Base-by-base conservation (phyloP, 2,113 vertebrate genomes). In the Athene noctua region DNA sequence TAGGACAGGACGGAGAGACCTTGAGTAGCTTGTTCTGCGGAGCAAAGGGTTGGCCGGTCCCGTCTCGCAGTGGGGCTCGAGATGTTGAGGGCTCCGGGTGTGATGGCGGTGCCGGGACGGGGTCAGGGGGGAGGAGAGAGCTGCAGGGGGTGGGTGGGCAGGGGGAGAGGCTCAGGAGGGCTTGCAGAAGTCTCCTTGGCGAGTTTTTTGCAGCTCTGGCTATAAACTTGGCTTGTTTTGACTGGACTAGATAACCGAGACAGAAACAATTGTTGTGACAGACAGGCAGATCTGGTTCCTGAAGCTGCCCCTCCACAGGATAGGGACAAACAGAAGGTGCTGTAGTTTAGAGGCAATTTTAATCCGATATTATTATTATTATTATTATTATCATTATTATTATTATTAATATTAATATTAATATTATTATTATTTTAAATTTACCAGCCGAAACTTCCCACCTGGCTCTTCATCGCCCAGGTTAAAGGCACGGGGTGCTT, bases 211-310 rank as follows among this genome's bases (percentile, higher is more conserved):
- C 25, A 61, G 66, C 77, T 63, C 73, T 12, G 83, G 36, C 57
- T 77, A 9, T 63, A 52, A 92, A 79, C 49, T 62, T 63, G 68
- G 54, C 68, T 90, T 88, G 78, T 84, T 94, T 91, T 66, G 93
- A 20, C 85, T 55, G 88, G 71, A 44, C 47, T 44, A 57, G 90
- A 54, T 83, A 59, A 91, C 65, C 9, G 91, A 95, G 75, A 87
- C 94, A 91, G 94, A 94, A 95, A 70, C 16, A 80, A 82, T 77
- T 49, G 19, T 7, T 62, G 80, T 82, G 88, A 47, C 80, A 88
- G 78, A 16, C 49, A 51, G 66, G 67, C 52, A 88, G 85, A 57
- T 52, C 25, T 57, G 86, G 57, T 54, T 73, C 38, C 90, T 85
- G 88, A 61, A 66, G 67, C 85, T 93, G 79, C 57, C 57, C 66